phyloP scores from a whole-genome alignment of 2,797 vertebrate genomes.

The Syndactyla subalaris region DNA sequence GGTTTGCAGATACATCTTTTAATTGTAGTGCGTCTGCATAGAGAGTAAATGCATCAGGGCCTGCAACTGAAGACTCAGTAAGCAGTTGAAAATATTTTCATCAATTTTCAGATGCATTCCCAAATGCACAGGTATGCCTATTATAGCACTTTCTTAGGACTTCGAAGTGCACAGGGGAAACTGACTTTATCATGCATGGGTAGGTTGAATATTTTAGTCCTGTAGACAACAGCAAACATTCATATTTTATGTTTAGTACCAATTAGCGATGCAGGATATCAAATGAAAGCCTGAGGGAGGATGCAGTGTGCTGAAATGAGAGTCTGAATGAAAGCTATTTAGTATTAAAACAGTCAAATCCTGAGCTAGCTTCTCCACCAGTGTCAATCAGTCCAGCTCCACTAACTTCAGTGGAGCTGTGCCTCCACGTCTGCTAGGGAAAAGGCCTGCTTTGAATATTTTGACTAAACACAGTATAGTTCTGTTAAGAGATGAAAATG shows the following conservation, averaged over 20 bases:
- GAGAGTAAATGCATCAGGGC: slow-evolving; percentile 50
- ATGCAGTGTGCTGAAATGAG: background rate
- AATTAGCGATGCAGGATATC: slow-evolving; percentile 54
- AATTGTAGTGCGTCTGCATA: slow-evolving; percentile 42
- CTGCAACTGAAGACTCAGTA: slow-evolving; percentile 44
- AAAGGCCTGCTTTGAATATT: background rate
- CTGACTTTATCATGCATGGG: slow-evolving; percentile 36
- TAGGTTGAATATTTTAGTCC: slow-evolving; percentile 50
- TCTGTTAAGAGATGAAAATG: background rate
- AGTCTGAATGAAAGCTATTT: slow-evolving; percentile 8
- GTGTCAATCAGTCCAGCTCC: slow-evolving; percentile 17
- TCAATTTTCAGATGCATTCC: slow-evolving; percentile 64
- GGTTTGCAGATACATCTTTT: background rate
- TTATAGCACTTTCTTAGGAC: slow-evolving; percentile 52
- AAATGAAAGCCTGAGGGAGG: slow-evolving; percentile 55
- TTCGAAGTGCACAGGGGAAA: slow-evolving; percentile 40
- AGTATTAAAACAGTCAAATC: background rate
- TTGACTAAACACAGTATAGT: background rate
- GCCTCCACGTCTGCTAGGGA: background rate
- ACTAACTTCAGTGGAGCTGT: background rate
- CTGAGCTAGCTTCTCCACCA: background rate
- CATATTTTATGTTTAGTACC: slow-evolving; percentile 56
- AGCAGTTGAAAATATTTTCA: slow-evolving; percentile 54
- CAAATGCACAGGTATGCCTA: slow-evolving; percentile 56
- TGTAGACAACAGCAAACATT: background rate